Evolutionary conservation across 2,797 vertebrate genomes (phyloP), one percentile per base, ranked within the genome.

Genomic region (Petrocephalus sullivani): DNA sequence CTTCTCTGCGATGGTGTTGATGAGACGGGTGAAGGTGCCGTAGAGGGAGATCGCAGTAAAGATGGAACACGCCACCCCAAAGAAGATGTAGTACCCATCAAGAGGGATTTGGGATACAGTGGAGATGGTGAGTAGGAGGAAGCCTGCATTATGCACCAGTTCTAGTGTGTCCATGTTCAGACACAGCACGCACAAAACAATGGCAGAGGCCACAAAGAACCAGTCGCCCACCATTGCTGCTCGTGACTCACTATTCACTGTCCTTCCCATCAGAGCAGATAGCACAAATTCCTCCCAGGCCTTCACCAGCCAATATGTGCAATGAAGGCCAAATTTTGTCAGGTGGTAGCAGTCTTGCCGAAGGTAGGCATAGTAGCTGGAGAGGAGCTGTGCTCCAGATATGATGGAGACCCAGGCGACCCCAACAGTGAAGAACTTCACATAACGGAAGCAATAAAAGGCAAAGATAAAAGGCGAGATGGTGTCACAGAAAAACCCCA

Each of bases 1-100:
- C 91, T 97, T 98, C 92, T 98, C 97, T 10, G 96, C 97, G 0
- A 97, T 97, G 83, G 95, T 95, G 94, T 98, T 98, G 90, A 97
- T 92, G 8, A 98, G 96, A 75, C 95, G 96, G 46, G 96, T 91
- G 83, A 97, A 97, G 41, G 96, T 94, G 87, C 96, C 93, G 0
- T 97, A 98, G 41, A 97, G 89, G 0, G 97, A 97, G 54, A 93
- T 86, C 1, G 91, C 93, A 0, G 94, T 90, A 91, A 96, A 97
- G 33, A 97, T 92, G 86, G 94, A 94, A 87, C 96, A 97, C 78
- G 95, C 91, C 0, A 95, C 93, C 28, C 97, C 97, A 16, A 97
- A 97, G 90, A 97, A 96, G 67, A 94, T 93, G 90, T 95, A 93
- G 75, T 95, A 95, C 0, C 90, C 90, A 0, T 89, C 16, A 10